These are phyloP conservation scores for Pilophorus perplexus DNA, from an alignment of 2,888 invertebrate genomes.

Conservation along the genomic window DNA sequence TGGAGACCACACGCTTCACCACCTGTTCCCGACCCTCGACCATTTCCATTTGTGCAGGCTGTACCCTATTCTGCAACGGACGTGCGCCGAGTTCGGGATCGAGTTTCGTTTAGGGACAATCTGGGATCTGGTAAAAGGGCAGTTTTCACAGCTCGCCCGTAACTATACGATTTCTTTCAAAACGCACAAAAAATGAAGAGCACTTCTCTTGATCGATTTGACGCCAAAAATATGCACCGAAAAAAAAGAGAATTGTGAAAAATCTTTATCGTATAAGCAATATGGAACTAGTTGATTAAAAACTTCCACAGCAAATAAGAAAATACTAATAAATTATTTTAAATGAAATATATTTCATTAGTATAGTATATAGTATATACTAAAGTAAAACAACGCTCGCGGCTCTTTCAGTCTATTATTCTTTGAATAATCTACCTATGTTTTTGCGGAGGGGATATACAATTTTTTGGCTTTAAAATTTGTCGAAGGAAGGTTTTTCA, in stretches of 20 bases:
- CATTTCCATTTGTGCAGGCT: constrained; percentile 68
- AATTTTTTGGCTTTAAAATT: no score
- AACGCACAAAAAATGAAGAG: no score
- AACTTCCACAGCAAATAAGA: not conserved
- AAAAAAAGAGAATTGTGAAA: not conserved
- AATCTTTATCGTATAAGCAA: not conserved
- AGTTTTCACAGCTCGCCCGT: constrained; percentile 59
- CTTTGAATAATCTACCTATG: no score
- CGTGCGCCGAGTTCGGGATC: constrained; percentile 64
- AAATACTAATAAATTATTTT: no score
- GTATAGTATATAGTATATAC: no score
- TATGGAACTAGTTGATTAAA: not conserved
- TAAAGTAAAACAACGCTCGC: no score
- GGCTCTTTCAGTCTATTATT: no score
- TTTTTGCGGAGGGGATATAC: no score
- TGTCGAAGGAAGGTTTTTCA: no score
- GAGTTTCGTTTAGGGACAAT: constrained; percentile 56
- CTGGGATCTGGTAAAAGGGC: constrained; percentile 64
- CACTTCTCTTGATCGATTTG: not conserved
- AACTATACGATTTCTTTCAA: constrained; percentile 38
- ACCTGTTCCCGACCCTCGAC: constrained; percentile 77
- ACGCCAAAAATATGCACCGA: not conserved
- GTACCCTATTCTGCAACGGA: constrained; percentile 62
- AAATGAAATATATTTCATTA: no score
- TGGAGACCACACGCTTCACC: constrained; percentile 76